Conservation (phyloP, 1,140 invertebrate genomes). For the Calephelis nemesis region DNA sequence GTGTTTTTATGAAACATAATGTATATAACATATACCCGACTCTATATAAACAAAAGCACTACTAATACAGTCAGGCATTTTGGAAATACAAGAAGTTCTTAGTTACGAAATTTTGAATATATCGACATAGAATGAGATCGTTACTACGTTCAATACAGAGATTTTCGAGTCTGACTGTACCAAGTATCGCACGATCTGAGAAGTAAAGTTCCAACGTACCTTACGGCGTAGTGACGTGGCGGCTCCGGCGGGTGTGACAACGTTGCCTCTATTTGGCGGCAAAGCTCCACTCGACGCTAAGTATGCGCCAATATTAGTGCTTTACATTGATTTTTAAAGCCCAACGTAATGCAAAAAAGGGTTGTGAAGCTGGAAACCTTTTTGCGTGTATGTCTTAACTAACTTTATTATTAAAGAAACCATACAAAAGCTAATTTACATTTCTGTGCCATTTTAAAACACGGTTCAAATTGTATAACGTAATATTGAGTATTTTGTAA, state of each 20-base stretch:
- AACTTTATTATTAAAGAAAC: no score
- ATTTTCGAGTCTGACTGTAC: not conserved
- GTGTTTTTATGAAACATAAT: no score
- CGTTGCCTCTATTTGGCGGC: not conserved
- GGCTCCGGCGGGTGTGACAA: slow-evolving; percentile 20
- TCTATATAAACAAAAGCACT: no score
- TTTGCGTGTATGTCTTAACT: not conserved
- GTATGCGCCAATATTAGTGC: slow-evolving; percentile 23
- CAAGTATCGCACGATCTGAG: not conserved
- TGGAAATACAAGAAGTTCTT: no score
- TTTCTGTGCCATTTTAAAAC: no score
- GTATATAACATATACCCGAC: no score
- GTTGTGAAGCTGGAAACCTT: not conserved
- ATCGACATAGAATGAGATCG: not conserved
- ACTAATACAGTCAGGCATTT: no score
- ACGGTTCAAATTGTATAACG: no score
- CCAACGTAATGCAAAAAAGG: not conserved
- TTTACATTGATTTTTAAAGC: slow-evolving; percentile 14
- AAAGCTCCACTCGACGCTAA: slow-evolving; percentile 10
- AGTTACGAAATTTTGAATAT: not conserved
- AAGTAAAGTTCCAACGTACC: slow-evolving; percentile 13
- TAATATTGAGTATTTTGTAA: no score
- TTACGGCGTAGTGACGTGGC: slow-evolving; percentile 23
- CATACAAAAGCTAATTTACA: no score
- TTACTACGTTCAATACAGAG: no score